Evolutionary conservation across 2,888 invertebrate species (phyloP).

Genomic region (Cheilosia vulpina): DNA sequence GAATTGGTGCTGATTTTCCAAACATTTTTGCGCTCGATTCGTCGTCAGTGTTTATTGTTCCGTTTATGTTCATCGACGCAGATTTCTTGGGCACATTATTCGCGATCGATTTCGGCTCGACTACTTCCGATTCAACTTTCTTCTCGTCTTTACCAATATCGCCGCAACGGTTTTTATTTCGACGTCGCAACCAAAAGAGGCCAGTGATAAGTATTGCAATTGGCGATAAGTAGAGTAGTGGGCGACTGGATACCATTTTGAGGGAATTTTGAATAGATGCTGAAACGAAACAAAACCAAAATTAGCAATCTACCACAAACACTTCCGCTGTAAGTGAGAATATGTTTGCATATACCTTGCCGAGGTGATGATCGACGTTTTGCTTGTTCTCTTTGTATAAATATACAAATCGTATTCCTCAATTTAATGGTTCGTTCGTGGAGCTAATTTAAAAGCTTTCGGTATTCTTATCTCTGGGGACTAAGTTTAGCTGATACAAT

Average conservation of each 20-base stretch:
- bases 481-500: conserved; percentile 10
- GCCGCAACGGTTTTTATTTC: conserved; percentile 84
- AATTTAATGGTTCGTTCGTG: conserved; percentile 16
- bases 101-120: conserved; percentile 65
- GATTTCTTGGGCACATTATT: conserved; percentile 55
- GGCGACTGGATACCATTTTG: conserved; percentile 90
- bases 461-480: not conserved
- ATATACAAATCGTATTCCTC: conserved; percentile 3
- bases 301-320: not conserved
- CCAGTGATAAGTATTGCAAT: conserved; percentile 91
- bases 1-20: conserved; percentile 88
- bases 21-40: conserved; percentile 81
- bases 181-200: conserved; percentile 92
- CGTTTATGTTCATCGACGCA: conserved; percentile 79
- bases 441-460: conserved; percentile 1
- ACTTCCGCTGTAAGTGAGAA: conserved; percentile 46
- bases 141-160: conserved; percentile 78
- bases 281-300: conserved; percentile 14
- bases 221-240: conserved; percentile 91
- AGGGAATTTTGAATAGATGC: conserved; percentile 80
- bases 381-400: not conserved
- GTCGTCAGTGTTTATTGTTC: conserved; percentile 76
- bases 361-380: not conserved
- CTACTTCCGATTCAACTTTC: conserved; percentile 66
- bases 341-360: conserved; percentile 1